Base-by-base conservation (phyloP, 2,888 invertebrate genomes). In the Sphecodes monilicornis region DNA sequence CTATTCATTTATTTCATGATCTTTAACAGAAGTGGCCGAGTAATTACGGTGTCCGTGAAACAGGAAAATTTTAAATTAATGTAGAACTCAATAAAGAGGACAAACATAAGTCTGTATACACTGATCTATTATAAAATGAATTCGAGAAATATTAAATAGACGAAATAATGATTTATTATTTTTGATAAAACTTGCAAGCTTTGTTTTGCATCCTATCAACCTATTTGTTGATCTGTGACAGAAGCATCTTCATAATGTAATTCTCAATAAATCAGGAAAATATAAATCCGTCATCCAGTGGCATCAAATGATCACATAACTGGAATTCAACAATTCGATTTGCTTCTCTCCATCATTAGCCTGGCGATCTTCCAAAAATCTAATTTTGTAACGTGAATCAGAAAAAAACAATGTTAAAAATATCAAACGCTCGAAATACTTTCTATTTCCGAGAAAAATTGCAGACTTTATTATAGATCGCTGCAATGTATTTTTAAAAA, bases 21-120 rank as follows among this genome's bases (percentile, higher is more conserved):
- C n/a, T n/a, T n/a, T n/a, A n/a, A n/a, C n/a, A n/a, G n/a, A n/a
- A 5, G 0, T 4, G 18, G 5, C 43, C 5, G 1, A 5, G 18
- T 46, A 18, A 46, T 46, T 46, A n/a, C n/a, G n/a, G n/a, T n/a
- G n/a, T 46, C 46, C 18, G 18, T 18, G 46, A 18, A 18, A 1
- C 18, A 18, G 5, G 18, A 18, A 46, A 46, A 46, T 46, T 18
- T 5, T 46, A 1, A 46, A 5, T 5, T 18, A 5, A 18, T 1
- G 16, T 5, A 46, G 43, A 18, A 18, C 4, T 46, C n/a, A n/a
- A n/a, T n/a, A n/a, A n/a, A n/a, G n/a, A n/a, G n/a, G n/a, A n/a
- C n/a, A n/a, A n/a, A n/a, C n/a, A n/a, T n/a, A n/a, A n/a, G n/a
- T n/a, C n/a, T n/a, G n/a, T n/a, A n/a, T n/a, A n/a, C n/a, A n/a